Percentiles rank a stretch among this genome's conserved stretches.
Evolutionary conservation across 2,888 invertebrate species (phyloP).

Genomic region (Lamproptera curius): DNA sequence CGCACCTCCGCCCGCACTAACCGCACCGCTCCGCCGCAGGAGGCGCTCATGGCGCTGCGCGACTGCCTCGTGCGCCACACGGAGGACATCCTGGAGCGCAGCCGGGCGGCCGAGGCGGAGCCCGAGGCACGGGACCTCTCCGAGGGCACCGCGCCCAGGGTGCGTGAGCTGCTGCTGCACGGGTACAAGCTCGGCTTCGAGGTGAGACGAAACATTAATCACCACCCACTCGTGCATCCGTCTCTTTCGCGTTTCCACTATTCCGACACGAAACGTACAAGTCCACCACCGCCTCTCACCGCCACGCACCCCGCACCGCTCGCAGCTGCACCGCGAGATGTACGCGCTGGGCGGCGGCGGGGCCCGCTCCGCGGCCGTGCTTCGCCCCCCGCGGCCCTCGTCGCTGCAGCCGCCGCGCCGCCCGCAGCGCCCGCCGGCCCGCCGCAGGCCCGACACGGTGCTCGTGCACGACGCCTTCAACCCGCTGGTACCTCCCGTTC

Average conservation of each 20-base stretch:
- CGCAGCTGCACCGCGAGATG: constrained; percentile 63
- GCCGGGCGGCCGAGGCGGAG: constrained; percentile 25
- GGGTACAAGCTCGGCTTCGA: constrained; percentile 95
- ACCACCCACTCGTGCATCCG: no score
- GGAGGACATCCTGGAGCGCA: constrained; percentile 42
- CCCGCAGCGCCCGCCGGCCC: constrained; percentile 38
- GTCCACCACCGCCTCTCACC: constrained; percentile 1
- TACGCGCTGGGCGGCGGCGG: constrained; percentile 37
- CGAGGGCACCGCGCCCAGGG: constrained; percentile 46
- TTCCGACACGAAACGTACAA: no score
- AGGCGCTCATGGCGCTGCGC: constrained; percentile 54
- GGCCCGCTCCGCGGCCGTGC: constrained; percentile 11
- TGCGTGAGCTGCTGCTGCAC: constrained; percentile 82
- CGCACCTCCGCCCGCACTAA: constrained; percentile 50
- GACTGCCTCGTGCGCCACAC: constrained; percentile 53
- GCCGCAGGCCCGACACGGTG: constrained; percentile 32
- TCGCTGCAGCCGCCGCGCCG: constrained; percentile 36
- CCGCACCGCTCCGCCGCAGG: constrained; percentile 39
- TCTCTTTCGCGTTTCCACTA: no score
- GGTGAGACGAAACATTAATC: constrained; percentile 64
- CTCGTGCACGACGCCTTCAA: constrained; percentile 46
- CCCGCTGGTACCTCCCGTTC: constrained; percentile 37
- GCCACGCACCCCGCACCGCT: no score
- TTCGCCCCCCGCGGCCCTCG: constrained; percentile 25
- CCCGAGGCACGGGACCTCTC: constrained; percentile 34